These are phyloP conservation scores for Azemiops feae DNA, from an alignment of 2,113 vertebrate genomes.

Conservation along the genomic window DNA sequence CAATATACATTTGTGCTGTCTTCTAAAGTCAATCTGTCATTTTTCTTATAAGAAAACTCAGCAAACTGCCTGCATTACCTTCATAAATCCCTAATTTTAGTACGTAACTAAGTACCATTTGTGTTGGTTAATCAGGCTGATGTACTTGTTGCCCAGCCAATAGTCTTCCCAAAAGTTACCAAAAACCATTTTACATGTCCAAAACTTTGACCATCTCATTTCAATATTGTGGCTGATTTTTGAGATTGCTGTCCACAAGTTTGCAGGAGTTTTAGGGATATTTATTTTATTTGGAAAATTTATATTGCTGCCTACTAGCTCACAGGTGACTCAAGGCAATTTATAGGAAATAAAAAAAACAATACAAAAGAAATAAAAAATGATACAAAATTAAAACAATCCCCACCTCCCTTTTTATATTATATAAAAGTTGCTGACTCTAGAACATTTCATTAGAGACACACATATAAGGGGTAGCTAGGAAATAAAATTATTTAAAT, in stretches of 20 bases:
- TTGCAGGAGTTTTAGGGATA: constrained; percentile 5
- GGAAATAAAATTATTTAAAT: constrained; percentile 16
- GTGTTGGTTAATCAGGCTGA: no score
- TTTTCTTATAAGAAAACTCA: constrained; percentile 3
- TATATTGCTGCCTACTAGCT: no score
- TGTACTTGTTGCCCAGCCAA: constrained; percentile 34
- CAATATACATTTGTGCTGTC: constrained; percentile 30
- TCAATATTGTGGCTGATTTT: neutral
- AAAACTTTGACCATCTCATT: constrained; percentile 40
- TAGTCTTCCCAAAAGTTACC: constrained; percentile 33
- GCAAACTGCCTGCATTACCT: constrained; percentile 22
- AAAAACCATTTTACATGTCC: constrained; percentile 28
- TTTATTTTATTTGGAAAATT: no score
- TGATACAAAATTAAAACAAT: no score
- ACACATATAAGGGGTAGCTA: constrained; percentile 9
- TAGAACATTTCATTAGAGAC: constrained; percentile 38
- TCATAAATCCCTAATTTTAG: constrained; percentile 26
- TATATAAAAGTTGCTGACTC: constrained; percentile 14
- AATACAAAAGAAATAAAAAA: no score
- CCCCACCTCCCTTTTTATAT: neutral
- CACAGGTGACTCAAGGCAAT: no score
- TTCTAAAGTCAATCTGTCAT: constrained; percentile 8
- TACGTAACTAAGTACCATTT: constrained; percentile 29
- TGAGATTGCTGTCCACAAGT: constrained; percentile 40
- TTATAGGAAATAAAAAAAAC: no score